Percentiles rank a stretch among this genome's conserved stretches.
These are phyloP conservation scores for Thymelicus lineola DNA, from an alignment of 2,888 invertebrate genomes.

Conservation along the genomic window DNA sequence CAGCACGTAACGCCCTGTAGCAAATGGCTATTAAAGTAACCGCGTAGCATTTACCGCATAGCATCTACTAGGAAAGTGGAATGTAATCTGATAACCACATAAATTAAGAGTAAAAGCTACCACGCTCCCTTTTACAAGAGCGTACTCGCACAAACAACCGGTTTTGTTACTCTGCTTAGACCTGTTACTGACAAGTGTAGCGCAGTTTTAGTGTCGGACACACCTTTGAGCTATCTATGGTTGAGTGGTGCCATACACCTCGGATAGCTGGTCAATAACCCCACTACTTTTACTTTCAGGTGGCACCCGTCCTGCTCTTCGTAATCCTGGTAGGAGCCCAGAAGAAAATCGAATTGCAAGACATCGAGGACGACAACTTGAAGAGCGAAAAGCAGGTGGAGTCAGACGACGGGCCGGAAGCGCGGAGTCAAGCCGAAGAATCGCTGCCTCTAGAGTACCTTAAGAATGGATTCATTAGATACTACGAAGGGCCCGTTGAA, in stretches of 20 bases:
- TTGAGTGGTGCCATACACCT: constrained; percentile 50
- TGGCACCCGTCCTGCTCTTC: constrained; percentile 64
- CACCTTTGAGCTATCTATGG: constrained; percentile 61
- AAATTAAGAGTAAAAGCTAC: constrained; percentile 79
- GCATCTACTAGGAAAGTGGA: constrained; percentile 49
- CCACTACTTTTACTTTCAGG: constrained; percentile 66
- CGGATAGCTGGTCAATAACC: constrained; percentile 47
- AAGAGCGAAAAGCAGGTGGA: constrained; percentile 82
- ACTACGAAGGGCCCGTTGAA: constrained; percentile 60
- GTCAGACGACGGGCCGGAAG: constrained; percentile 56
- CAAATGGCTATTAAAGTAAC: constrained; percentile 44
- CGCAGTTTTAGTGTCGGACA: constrained; percentile 47
- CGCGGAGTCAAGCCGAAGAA: constrained; percentile 49
- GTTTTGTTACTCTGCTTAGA: constrained; percentile 63
- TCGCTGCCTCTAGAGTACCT: constrained; percentile 64
- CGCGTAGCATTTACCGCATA: constrained; percentile 48
- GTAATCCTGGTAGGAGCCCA: constrained; percentile 73
- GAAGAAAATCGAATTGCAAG: constrained; percentile 89
- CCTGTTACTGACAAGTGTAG: constrained; percentile 46
- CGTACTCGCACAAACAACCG: constrained; percentile 61
- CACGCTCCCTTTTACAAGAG: constrained; percentile 66
- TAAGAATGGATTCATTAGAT: constrained; percentile 65
- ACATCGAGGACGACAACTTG: constrained; percentile 90
- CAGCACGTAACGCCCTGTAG: constrained; percentile 14
- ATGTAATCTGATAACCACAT: constrained; percentile 64